phyloP scores from a whole-genome alignment of 2,888 invertebrate genomes.

The Eubasilissa splendida region DNA sequence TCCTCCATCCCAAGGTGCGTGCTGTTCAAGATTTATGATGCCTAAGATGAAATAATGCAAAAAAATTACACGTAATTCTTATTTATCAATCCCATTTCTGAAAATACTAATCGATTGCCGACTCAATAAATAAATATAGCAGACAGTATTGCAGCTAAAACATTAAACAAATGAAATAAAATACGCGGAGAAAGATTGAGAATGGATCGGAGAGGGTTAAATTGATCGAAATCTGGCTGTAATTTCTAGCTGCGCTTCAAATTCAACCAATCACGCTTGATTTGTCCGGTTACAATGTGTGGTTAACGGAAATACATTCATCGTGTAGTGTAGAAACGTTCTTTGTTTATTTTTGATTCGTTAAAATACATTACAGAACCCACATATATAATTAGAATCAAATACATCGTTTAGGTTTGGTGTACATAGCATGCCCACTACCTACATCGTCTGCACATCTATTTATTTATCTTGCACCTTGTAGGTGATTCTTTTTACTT shows the following conservation, averaged over 20 bases:
- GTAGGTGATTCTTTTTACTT: too few relatives aligned
- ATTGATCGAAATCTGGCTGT: slow-evolving; percentile 35
- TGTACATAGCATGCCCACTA: not conserved
- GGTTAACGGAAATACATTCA: slow-evolving; percentile 38
- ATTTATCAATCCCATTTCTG: too few relatives aligned
- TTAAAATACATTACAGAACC: slow-evolving; percentile 25
- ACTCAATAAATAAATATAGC: too few relatives aligned
- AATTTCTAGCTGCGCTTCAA: slow-evolving; percentile 42
- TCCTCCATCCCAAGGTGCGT: too few relatives aligned
- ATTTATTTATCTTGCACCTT: too few relatives aligned
- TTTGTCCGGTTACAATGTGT: slow-evolving; percentile 13
- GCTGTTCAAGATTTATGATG: too few relatives aligned
- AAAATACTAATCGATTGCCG: too few relatives aligned
- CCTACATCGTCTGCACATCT: not conserved
- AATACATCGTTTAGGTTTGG: slow-evolving; percentile 1
- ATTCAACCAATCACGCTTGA: slow-evolving; percentile 26
- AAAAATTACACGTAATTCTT: too few relatives aligned
- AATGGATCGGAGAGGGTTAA: slow-evolving; percentile 9
- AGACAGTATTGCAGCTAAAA: too few relatives aligned
- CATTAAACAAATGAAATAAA: too few relatives aligned
- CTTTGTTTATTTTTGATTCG: slow-evolving; percentile 26
- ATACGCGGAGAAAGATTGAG: too few relatives aligned
- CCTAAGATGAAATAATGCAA: too few relatives aligned
- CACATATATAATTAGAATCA: slow-evolving; percentile 22
- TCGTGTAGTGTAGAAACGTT: slow-evolving; percentile 13